Base-by-base conservation (phyloP, 1,140 invertebrate genomes). In the Drosophila obscura region DNA sequence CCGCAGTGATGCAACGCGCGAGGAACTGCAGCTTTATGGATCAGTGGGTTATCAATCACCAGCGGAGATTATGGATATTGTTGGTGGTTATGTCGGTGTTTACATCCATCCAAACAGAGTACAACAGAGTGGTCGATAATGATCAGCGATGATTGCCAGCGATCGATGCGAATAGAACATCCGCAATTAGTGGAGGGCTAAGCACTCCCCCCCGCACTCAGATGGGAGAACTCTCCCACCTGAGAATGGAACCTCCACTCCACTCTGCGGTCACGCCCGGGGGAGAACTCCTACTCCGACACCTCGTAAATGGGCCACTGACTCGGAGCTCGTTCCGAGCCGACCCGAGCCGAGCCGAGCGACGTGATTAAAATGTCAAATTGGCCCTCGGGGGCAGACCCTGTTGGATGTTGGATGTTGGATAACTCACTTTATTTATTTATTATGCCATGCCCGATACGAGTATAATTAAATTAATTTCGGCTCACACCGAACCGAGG, bases 391-490 rank as follows among this genome's bases (percentile, higher is more conserved):
- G 19, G 46, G 66, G 46, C 45, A 53, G 31, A 19, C 76, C 52
- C 66, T 58, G 75, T 65, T 77, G 59, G 68, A 65, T 77, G 19
- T 19, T 1, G 19, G 19, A 19, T 58, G 75, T 65, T 77, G 59
- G 68, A 65, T 77, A 71, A 81, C 77, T 72, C 59, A 74, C 61
- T 85, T 84, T 85, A 85, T 85, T 84, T 85, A 85, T 85, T 85
- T 85, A 85, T 80, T 80, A 77, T 77, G 22, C 64, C 48, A 77
- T 77, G 19, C 64, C 46, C 61, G 77, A 87, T 62, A n/a, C n/a
- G n/a, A n/a, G n/a, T n/a, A 78, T 85, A 81, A 87, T 85, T 81
- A 85, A 85, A 62, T 85, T 85, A 85, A 87, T 85, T 85, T 75
- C 51, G 22, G 61, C 50, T 51, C 49, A 57, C 46, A 53, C 46